Base-by-base conservation (phyloP, 2,797 vertebrate species). In the Enteromius paludinosus region DNA sequence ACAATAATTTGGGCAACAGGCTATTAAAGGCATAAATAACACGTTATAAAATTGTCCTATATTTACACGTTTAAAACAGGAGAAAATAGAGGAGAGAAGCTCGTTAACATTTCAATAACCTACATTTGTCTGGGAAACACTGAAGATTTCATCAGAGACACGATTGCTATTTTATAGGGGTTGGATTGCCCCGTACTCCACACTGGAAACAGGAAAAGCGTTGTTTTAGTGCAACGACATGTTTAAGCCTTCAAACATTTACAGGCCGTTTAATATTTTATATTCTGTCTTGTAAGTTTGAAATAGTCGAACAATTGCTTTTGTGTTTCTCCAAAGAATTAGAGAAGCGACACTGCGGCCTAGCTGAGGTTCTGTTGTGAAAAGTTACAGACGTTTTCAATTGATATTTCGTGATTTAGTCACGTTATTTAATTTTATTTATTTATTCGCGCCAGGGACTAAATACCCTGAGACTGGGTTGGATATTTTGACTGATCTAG, bases 171-270 rank as follows among this genome's bases (percentile, higher is more conserved):
- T 78, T 78, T 79, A 83, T 77, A 83, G 79, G 70, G 82, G 62
- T 82, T 86, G 33, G 62, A 77, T 81, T 78, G 74, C 30, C 78
- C 25, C 20, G n/a, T n/a, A 35, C 52, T 38, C 78, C 45, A 33
- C 54, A 76, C 86, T 74, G 49, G 56, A 69, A 81, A 82, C 59
- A 41, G 62, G 3, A 17, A 28, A 81, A 72, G 69, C 4, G 7
- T 12, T 83, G 77, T 84, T 82, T 76, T 71, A 35, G 70, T 33
- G 71, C 49, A 35, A 25, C 68, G 64, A 85, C 82, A 79, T 86
- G 70, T 28, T 82, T 68, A 25, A 78, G 49, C 15, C 79, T 79
- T 82, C 49, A 80, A 86, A 87, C 64, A 86, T 87, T 87, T 75
- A 89, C 62, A 84, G 45, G 2, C 8, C 2, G 3, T 35, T 84